A percentile compares a stretch with the other conserved stretches of the same genome.
Evolutionary conservation across 2,888 invertebrate species (phyloP).

Genomic region (Cepaea hortensis): DNA sequence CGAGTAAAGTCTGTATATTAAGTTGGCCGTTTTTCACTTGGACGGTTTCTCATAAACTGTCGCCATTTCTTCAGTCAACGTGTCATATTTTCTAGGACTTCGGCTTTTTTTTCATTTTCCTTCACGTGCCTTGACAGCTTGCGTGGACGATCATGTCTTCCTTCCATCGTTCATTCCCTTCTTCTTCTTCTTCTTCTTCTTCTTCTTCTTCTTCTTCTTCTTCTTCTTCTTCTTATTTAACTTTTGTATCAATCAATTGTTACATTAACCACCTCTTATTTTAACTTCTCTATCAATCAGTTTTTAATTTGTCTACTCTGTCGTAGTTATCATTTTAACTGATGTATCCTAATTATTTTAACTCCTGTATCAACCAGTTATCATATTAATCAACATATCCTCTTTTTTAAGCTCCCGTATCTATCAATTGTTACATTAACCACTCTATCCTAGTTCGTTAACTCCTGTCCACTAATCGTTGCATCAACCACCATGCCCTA

Average conservation of each 20-base stretch:
- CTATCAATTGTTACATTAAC: neutral
- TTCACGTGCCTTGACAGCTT: too few relatives aligned
- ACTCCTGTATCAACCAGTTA: neutral
- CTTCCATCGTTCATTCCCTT: neutral
- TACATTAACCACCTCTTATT: neutral
- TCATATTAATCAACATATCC: neutral
- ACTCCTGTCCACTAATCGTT: conserved; percentile 1
- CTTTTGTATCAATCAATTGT: neutral
- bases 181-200: neutral
- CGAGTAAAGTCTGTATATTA: too few relatives aligned
- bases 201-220: neutral
- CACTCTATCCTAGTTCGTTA: neutral
- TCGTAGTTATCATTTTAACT: neutral
- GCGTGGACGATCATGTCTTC: neutral
- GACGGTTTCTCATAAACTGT: too few relatives aligned
- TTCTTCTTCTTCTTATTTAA: neutral
- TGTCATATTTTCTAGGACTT: too few relatives aligned
- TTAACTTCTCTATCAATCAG: conserved; percentile 1
- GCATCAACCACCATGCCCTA: neutral
- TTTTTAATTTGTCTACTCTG: neutral
- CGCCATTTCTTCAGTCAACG: too few relatives aligned
- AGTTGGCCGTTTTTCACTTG: too few relatives aligned
- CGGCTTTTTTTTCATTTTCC: too few relatives aligned
- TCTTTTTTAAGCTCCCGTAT: neutral
- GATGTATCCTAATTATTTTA: neutral